Percentiles rank a stretch among this genome's conserved stretches.
Conservation (phyloP, 2,888 invertebrate species). For the Leptinotarsa rubiginosa region DNA sequence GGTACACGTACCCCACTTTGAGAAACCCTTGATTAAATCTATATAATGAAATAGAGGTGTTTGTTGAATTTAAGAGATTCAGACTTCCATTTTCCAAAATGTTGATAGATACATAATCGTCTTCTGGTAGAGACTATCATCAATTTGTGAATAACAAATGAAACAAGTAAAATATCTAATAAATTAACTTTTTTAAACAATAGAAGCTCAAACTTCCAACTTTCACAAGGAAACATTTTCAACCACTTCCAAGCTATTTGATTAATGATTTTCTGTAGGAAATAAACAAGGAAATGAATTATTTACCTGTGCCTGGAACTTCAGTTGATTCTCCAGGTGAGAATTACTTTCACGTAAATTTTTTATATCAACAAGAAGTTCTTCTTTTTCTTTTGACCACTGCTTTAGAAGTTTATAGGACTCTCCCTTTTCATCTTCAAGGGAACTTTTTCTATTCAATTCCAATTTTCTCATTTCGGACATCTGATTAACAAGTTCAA, state of each 20-base stretch:
- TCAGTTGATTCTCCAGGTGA: slow-evolving; percentile 82
- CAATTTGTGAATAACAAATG: no score
- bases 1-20: no score
- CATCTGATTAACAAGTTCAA: slow-evolving; percentile 77
- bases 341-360: slow-evolving; percentile 77
- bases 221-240: no score
- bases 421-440: slow-evolving; percentile 14
- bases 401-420: slow-evolving; percentile 46
- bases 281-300: slow-evolving; percentile 11
- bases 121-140: no score
- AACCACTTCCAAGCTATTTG: background rate
- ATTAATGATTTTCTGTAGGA: background rate
- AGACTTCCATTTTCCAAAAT: no score
- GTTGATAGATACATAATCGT: no score
- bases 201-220: no score
- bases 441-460: slow-evolving; percentile 61
- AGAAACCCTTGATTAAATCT: no score
- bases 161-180: no score
- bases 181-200: no score
- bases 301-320: slow-evolving; percentile 81
- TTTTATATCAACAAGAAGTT: slow-evolving; percentile 73
- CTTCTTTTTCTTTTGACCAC: slow-evolving; percentile 68
- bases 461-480: slow-evolving; percentile 76
- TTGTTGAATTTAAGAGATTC: no score
- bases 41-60: no score